Conservation (phyloP, 2,113 vertebrate species). For the Sylvilagus bachmani region DNA sequence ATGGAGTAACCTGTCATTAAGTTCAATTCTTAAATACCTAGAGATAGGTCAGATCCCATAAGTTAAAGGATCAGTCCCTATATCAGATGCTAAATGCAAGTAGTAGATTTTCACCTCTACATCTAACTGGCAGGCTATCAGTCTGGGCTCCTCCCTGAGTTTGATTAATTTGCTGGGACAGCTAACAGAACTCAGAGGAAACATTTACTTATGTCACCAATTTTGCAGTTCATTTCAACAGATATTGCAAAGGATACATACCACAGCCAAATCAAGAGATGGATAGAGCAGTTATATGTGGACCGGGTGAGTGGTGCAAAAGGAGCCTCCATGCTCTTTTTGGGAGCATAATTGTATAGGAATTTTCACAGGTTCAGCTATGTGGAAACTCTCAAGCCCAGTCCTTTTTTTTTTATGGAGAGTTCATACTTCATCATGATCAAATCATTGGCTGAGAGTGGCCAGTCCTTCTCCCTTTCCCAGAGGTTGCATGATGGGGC, state of each 20-base stretch:
- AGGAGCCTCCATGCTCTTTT: neutral
- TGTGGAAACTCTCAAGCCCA: neutral
- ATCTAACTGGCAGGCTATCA: neutral
- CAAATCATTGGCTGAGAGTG: neutral
- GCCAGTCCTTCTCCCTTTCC: neutral
- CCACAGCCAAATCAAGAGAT: neutral
- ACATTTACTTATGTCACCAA: neutral
- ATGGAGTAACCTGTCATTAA: neutral
- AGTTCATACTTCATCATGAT: neutral
- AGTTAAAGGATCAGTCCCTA: neutral
- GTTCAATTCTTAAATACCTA: neutral
- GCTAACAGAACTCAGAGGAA: neutral
- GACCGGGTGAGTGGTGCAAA: too few relatives aligned
- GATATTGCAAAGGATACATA: neutral
- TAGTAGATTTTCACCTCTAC: neutral
- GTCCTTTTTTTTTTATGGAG: neutral
- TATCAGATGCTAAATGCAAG: neutral
- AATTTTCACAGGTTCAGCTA: neutral
- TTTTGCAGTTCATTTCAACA: neutral
- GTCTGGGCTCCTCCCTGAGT: neutral
- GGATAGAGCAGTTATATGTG: neutral
- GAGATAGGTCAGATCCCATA: neutral
- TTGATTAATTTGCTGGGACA: neutral
- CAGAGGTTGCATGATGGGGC: too few relatives aligned
- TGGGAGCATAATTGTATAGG: neutral